Base-by-base conservation (phyloP, 2,888 invertebrate species). In the Leptinotarsa tumamoca region DNA sequence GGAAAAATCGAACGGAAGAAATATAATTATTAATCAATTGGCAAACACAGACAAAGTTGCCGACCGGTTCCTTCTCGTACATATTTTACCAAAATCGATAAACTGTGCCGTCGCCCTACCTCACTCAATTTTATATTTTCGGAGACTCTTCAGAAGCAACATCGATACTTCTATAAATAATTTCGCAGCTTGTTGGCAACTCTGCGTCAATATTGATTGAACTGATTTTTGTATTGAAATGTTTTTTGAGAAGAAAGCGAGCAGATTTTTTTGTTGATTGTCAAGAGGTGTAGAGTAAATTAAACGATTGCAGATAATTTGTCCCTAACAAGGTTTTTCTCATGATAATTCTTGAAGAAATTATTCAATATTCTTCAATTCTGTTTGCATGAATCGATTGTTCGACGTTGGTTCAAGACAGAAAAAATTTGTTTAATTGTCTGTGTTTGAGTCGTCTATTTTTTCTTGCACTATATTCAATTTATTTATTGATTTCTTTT, bases 101-200 rank as follows among this genome's bases (percentile, higher is more conserved):
- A n/a, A 72, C 71, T 69, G 54, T 67, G 75, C 74, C 70, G 73
- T 74, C 74, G 78, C 79, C 80, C 80, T 79, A 80, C 77, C 79
- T 77, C 80, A 80, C 79, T 79, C 73, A 56, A 72, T 80, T 80
- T 78, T 68, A 73, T 78, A 79, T 79, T 80, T 80, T 80, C 76
- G 78, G 78, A 71, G 68, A 69, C 75, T 54, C 50, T 56, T 56
- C 18, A 27, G 56, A 76, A 72, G 74, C 71, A 71, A 75, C 76
- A 74, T 78, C 79, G 76, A 79, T 78, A 76, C 71, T 76, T 75
- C 79, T 73, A 78, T 79, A 70, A 79, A 79, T 79, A 76, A 76
- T 79, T 77, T 71, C 67, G 33, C 63, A 68, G 66, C 18, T 51
- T 56, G 70, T 54, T 58, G 1, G 69, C 27, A 14, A 23, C 23